A percentile compares a stretch with the other conserved stretches of the same genome.
phyloP scores from a whole-genome alignment of 2,888 invertebrate species.

The Eupithecia inturbata region DNA sequence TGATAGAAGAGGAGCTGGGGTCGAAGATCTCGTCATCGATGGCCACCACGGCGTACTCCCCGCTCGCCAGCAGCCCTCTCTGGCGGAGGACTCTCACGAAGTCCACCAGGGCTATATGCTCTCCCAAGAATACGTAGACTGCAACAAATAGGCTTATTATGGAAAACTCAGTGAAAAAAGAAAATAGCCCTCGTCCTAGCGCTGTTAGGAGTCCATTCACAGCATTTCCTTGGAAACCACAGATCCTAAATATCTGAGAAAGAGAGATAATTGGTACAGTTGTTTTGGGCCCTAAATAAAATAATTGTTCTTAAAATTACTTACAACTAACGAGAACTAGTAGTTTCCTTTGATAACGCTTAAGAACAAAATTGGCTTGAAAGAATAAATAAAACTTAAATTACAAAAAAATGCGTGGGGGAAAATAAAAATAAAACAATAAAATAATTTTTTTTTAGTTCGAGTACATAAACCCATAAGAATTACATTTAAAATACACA shows the following conservation, averaged over 20 bases:
- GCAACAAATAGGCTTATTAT: slow-evolving; percentile 39
- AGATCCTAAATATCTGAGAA: too few relatives aligned
- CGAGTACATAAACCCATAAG: too few relatives aligned
- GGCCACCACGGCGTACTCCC: slow-evolving; percentile 94
- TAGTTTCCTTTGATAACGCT: background rate
- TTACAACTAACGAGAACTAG: background rate
- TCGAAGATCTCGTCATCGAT: slow-evolving; percentile 94
- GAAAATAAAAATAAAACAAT: too few relatives aligned
- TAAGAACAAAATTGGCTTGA: background rate
- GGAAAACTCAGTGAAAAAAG: background rate
- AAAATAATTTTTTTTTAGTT: too few relatives aligned
- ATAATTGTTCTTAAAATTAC: background rate
- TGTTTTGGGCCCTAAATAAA: too few relatives aligned
- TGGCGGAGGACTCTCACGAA: slow-evolving; percentile 91
- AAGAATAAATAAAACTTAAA: background rate
- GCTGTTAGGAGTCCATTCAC: too few relatives aligned
- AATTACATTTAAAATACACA: too few relatives aligned
- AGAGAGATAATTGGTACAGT: too few relatives aligned
- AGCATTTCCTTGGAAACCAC: too few relatives aligned
- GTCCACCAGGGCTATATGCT: slow-evolving; percentile 93
- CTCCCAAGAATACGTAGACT: slow-evolving; percentile 97
- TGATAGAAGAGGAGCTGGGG: slow-evolving; percentile 79
- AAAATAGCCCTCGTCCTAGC: background rate
- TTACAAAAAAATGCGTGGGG: background rate
- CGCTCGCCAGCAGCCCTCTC: slow-evolving; percentile 88